These are phyloP conservation scores for Zeus faber DNA, from an alignment of 2,113 vertebrate genomes.

Conservation along the genomic window DNA sequence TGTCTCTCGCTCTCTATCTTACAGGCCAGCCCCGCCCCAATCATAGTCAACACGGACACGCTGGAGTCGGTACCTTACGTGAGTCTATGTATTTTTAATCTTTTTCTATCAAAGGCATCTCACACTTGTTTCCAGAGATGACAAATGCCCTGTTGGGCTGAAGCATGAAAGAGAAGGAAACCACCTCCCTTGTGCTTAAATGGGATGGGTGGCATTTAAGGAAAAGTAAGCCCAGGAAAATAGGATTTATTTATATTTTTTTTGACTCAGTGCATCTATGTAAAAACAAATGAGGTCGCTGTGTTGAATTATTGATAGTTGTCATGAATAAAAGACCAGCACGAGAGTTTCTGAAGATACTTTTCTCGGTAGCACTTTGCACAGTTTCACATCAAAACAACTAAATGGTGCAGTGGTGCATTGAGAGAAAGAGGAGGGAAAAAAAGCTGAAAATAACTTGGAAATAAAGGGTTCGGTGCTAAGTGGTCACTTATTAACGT, in stretches of 20 bases:
- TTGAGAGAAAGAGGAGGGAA: background rate
- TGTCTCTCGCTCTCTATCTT: slow-evolving; percentile 38
- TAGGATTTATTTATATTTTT: too few relatives aligned
- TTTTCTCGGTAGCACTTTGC: slow-evolving; percentile 9
- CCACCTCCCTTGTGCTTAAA: background rate
- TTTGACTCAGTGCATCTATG: background rate
- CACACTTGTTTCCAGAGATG: background rate
- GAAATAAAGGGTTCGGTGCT: background rate
- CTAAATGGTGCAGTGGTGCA: background rate
- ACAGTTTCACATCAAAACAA: slow-evolving; percentile 24
- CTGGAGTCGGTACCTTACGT: slow-evolving; percentile 95
- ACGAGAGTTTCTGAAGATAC: slow-evolving; percentile 17
- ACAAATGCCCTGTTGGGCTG: too few relatives aligned
- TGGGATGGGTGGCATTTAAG: background rate
- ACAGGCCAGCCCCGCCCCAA: slow-evolving; percentile 93
- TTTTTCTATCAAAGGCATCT: too few relatives aligned
- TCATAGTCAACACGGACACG: slow-evolving; percentile 97
- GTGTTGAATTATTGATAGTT: slow-evolving; percentile 35
- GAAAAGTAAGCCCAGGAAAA: too few relatives aligned
- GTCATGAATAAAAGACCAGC: slow-evolving; percentile 38
- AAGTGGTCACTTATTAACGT: too few relatives aligned
- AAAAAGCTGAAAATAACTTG: background rate
- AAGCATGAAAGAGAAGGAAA: too few relatives aligned
- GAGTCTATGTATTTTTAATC: slow-evolving; percentile 65
- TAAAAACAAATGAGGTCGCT: slow-evolving; percentile 29